Evolutionary conservation across 2,797 vertebrate species (phyloP).

Genomic region (Cheirogaleus major): DNA sequence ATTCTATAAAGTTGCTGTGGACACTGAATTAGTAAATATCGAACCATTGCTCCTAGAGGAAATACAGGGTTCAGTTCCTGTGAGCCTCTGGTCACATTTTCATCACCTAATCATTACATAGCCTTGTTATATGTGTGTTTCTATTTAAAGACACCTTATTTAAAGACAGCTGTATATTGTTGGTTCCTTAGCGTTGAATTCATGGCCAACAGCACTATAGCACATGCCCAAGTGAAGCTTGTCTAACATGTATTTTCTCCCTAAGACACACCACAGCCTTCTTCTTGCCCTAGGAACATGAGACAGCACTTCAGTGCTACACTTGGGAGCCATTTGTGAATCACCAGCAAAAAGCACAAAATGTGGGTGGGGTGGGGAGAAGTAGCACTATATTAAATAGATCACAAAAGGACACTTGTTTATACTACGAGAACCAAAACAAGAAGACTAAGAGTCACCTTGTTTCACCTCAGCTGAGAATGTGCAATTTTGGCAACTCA

Average conservation of each 20-base stretch:
- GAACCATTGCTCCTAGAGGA: background rate
- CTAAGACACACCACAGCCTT: background rate
- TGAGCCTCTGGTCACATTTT: background rate
- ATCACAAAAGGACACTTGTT: background rate
- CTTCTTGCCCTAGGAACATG: background rate
- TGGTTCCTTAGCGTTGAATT: background rate
- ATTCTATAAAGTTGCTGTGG: background rate
- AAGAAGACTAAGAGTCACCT: background rate
- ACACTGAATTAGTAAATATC: background rate
- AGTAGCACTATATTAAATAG: background rate
- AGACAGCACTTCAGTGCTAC: background rate
- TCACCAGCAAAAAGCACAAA: background rate
- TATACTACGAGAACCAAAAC: background rate
- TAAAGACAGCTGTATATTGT: background rate
- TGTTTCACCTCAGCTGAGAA: background rate
- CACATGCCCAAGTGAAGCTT: background rate
- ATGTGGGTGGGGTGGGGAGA: background rate
- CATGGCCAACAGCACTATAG: background rate
- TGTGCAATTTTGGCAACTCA: background rate
- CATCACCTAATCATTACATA: background rate
- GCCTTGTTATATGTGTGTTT: background rate
- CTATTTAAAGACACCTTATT: background rate
- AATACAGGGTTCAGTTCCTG: background rate
- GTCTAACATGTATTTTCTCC: background rate
- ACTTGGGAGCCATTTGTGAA: background rate